Base-by-base conservation (phyloP, 2,113 vertebrate genomes). In the Microcebus lehilahytsara region DNA sequence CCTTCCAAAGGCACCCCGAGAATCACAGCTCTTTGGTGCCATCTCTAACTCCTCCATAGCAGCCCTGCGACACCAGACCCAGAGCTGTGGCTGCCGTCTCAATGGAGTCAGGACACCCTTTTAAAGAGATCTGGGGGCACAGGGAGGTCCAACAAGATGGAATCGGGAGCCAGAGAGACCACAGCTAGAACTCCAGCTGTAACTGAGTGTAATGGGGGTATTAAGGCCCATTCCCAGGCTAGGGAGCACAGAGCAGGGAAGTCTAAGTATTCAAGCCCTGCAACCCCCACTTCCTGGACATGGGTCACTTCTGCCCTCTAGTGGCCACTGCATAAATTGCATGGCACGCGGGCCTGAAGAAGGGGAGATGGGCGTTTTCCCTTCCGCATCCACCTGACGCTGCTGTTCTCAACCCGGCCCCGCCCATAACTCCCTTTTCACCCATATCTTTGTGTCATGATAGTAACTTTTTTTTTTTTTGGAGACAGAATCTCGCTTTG, bases 271-370 rank as follows among this genome's bases (percentile, higher is more conserved):
- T 20, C 32, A 58, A 46, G 80, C 6, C 22, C 51, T 2, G 5
- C 14, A 62, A 16, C n/a, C 7, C 58, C 12, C 0, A 2, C 56
- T 64, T 91, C 32, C 93, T 75, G 56, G 46, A 56, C 34, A 3
- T 27, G 51, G 62, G 37, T 27, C 13, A 0, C 64, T 96, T 74
- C 97, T 95, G 37, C 4, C 75, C 94, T 96, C 97, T 97, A 71
- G 90, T 93, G 94, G 87, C 79, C 64, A 83, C 9, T 42, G 37
- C 0, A 7, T 80, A 58, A 89, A 80, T 80, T 96, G 84, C 79
- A 90, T 27, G 72, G 58, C 30, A 4, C 46, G 7, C 56, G 40
- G 56, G 8, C 42, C 66, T 72, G 51, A 66, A 23, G 74, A 66
- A 0, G 0, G 5, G 32, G 25, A 22, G 4, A 0, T 30, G 92